Evolutionary conservation across 2,797 vertebrate genomes (phyloP).

Genomic region (Morus bassanus): DNA sequence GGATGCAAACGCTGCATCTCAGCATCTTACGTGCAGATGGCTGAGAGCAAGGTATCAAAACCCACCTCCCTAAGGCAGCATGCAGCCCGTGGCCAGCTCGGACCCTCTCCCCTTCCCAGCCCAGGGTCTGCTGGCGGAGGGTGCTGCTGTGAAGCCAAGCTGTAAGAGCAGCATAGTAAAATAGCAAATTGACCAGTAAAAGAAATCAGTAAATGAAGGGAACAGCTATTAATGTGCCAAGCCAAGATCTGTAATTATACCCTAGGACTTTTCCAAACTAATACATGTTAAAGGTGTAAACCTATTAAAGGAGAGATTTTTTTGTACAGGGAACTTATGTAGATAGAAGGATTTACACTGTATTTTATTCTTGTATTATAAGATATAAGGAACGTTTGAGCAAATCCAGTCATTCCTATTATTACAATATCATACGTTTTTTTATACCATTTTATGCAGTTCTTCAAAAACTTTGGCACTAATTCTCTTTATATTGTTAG

Average conservation of each 20-base stretch:
- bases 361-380: slow-evolving; percentile 65
- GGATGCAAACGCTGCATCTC: background rate
- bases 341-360: slow-evolving; percentile 64
- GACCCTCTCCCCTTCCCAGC: background rate
- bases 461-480: slow-evolving; percentile 60
- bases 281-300: slow-evolving; percentile 68
- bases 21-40: fast-evolving
- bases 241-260: slow-evolving; percentile 64
- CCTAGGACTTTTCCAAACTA: slow-evolving; percentile 65
- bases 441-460: slow-evolving; percentile 37
- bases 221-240: slow-evolving; percentile 66
- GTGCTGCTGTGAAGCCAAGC: slow-evolving; percentile 1
- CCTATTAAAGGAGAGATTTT: slow-evolving; percentile 69
- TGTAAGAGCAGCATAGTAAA: slow-evolving; percentile 34
- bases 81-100: background rate
- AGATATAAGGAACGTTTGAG: slow-evolving; percentile 55
- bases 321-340: slow-evolving; percentile 57
- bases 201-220: slow-evolving; percentile 67
- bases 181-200: slow-evolving; percentile 65
- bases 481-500: slow-evolving; percentile 59
- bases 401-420: slow-evolving; percentile 67
- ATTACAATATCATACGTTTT: slow-evolving; percentile 52
- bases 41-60: background rate
- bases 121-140: background rate
- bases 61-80: background rate